phyloP scores from a whole-genome alignment of 1,140 invertebrate species.

The Galleria mellonella region DNA sequence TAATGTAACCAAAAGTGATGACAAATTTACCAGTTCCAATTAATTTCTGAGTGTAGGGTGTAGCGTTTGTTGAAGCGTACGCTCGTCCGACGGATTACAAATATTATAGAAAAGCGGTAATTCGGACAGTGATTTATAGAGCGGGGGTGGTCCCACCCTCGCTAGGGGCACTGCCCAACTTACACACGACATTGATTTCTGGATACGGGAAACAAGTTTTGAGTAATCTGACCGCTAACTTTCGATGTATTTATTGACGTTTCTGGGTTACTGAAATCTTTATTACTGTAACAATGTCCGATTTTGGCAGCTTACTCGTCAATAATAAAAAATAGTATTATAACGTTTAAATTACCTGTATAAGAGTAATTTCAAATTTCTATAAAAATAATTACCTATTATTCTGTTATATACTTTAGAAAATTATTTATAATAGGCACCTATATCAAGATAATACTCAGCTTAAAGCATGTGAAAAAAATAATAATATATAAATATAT shows the following conservation, averaged over 20 bases:
- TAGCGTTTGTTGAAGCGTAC: conserved; percentile 34
- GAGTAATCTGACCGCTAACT: conserved; percentile 27
- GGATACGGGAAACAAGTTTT: conserved; percentile 49
- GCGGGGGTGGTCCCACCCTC: conserved; percentile 62
- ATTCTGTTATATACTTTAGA: no score
- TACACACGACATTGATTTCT: conserved; percentile 69
- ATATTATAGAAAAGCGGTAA: conserved; percentile 66
- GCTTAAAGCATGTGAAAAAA: no score
- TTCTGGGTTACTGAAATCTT: background rate
- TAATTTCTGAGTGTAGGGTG: conserved; percentile 26
- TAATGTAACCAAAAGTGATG: conserved; percentile 11
- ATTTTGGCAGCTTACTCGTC: no score
- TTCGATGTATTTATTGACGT: background rate
- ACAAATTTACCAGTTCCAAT: conserved; percentile 32
- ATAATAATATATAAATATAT: no score
- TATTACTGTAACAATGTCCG: background rate
- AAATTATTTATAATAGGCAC: no score
- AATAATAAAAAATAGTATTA: no score
- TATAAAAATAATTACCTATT: no score
- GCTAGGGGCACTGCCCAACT: conserved; percentile 37
- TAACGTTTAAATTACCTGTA: no score
- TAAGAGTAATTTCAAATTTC: no score
- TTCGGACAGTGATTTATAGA: conserved; percentile 72
- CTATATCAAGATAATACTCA: no score
- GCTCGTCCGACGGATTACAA: conserved; percentile 57